These are phyloP conservation scores for Tetramorium parvispinum DNA, from an alignment of 1,140 invertebrate genomes.

Conservation along the genomic window DNA sequence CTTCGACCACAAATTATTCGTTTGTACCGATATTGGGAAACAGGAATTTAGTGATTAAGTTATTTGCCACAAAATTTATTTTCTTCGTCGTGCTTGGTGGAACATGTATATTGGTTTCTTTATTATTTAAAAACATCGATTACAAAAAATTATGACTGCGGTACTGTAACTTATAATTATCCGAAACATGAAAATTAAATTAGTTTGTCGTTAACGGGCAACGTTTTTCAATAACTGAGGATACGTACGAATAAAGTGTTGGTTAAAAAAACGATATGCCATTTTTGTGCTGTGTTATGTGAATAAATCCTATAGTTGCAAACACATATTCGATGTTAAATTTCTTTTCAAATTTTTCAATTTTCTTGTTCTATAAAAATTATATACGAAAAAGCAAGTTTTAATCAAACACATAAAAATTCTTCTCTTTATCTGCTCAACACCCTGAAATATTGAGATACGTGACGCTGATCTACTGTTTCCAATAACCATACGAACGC, in stretches of 20 bases:
- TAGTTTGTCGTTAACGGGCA: neutral
- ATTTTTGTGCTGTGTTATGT: neutral
- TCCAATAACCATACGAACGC: neutral
- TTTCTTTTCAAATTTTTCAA: neutral
- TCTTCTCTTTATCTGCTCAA: neutral
- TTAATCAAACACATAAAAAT: neutral
- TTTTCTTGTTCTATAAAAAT: neutral
- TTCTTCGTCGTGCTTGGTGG: neutral
- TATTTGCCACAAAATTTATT: conserved; percentile 15
- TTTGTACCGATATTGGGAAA: conserved; percentile 36
- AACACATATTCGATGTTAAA: neutral
- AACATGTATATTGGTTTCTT: conserved; percentile 14
- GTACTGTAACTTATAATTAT: neutral
- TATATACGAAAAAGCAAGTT: neutral
- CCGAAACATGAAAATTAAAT: conserved; percentile 13
- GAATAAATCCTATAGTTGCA: neutral
- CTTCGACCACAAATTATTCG: conserved; percentile 55
- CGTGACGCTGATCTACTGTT: neutral
- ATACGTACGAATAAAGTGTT: neutral
- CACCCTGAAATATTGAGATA: conserved; percentile 1
- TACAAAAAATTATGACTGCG: neutral
- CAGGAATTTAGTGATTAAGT: conserved; percentile 32
- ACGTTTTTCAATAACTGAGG: neutral
- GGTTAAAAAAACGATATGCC: neutral
- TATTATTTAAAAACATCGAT: conserved; percentile 11